Base-by-base conservation (phyloP, 1,140 invertebrate species). In the Conus ventricosus region DNA sequence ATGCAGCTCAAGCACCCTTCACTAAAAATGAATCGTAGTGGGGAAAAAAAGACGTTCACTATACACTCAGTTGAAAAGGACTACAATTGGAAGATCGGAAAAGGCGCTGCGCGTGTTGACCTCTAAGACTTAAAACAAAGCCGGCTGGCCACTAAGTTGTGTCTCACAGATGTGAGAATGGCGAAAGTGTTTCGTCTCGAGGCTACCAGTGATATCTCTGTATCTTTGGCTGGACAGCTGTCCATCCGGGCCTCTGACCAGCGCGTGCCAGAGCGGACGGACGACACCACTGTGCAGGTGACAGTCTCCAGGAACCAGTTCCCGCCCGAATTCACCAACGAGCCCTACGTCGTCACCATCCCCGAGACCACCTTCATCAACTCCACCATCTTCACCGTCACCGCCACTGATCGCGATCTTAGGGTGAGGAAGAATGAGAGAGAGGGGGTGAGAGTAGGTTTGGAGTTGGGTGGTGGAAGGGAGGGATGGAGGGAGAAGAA, bases 221-320 rank as follows among this genome's bases (percentile, higher is more conserved):
- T 39, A 39, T 23, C 51, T n/a, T 53, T 87, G 5, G 7, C 53
- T 27, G n/a, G 20, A 17, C 87, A 93, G 93, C 89, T 92, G 67
- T 85, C 53, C 15, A 84, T 93, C 11, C 76, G 76, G 25, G 93
- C 91, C 4, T 85, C 86, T 57, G 92, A 94, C 82, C 89, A 91
- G 81, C 86, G 91, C 57, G 87, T 88, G 17, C 91, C 92, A 25
- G 89, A 90, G 81, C 87, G 90, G 67, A 90, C 86, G 5, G 92
- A 87, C 75, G 89, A 88, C 39, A 89, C 90, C 20, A 89, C 71
- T 15, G 91, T 93, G 5, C 71, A 90, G 13, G 86, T 93, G 51
- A 87, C 80, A 67, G 91, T 93, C 1, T 71, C 87, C 4, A 71
- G 91, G 39, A 90, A 92, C 88, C 85, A 89, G 27, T 88, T 88